Evolutionary conservation across 1,140 invertebrate species (phyloP), one percentile per base, ranked within the genome.

Genomic region (Catajapyx aquilonaris): DNA sequence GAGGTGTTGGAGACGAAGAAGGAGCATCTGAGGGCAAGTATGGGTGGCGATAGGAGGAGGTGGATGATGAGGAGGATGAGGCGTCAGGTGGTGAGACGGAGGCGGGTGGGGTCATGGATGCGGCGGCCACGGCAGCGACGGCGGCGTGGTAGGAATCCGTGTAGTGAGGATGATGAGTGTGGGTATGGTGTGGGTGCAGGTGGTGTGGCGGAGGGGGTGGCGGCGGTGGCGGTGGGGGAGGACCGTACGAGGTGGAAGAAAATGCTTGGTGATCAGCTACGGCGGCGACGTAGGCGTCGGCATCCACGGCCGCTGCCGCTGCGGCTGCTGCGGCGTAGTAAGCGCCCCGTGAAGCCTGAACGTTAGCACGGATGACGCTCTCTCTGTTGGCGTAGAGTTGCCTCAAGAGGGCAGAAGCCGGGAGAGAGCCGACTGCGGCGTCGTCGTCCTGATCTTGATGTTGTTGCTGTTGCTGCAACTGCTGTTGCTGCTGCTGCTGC

Each of bases 61-160:
- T 28, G 7, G 7, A 7, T 28, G 23, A 28, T 7, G 13, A 28
- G 7, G 23, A 9, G 23, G 7, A 13, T 36, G 10, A 33, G 15
- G 13, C 87, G 48, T 90, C 85, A 32, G 84, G 65, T 1, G 88
- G 88, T 5, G 87, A 93, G 0, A 93, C 86, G 2, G 85, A 91
- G 1, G 84, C 85, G 9, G 88, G 87, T 31, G 87, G 88, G 1
- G 87, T 93, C 79, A 93, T 91, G 11, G 86, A 84, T 19, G 84
- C 83, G 55, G 20, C 57, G 52, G 15, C 62, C 60, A 36, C 47
- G 46, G 11, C 35, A 37, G 16, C 46, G 38, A 1, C 42, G 38
- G 20, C 4, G 9, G 46, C 21, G 22, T 38, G 25, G 30, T 42
- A 42, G 19, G 41, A 43, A 13, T 45, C 41, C 7, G 44, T 21